Evolutionary conservation across 2,113 vertebrate genomes (phyloP).

Genomic region (Nycticryphes semicollaris): DNA sequence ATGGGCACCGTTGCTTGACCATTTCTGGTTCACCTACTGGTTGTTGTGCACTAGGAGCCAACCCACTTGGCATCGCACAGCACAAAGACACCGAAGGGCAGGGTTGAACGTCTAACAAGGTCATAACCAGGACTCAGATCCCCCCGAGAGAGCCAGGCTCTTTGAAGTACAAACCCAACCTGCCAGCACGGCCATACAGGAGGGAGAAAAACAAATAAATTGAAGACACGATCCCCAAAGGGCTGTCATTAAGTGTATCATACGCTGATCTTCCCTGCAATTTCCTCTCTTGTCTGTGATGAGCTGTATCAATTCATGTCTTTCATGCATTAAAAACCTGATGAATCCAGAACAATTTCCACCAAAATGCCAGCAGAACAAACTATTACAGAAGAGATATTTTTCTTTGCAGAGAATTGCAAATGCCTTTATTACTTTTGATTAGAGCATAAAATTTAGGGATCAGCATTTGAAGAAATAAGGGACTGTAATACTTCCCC

Average conservation of each 20-base stretch:
- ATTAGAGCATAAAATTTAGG: neutral
- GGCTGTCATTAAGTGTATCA: neutral
- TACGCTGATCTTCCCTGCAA: neutral
- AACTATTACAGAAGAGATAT: neutral
- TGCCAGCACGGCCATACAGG: too few species aligned
- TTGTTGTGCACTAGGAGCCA: neutral
- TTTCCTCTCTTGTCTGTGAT: neutral
- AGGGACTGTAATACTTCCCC: neutral
- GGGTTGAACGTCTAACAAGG: neutral
- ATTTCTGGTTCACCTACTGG: neutral
- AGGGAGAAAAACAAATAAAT: neutral
- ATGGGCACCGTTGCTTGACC: neutral
- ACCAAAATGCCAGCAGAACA: neutral
- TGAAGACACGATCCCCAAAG: neutral
- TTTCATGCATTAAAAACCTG: neutral
- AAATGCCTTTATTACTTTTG: neutral
- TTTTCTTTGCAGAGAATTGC: neutral
- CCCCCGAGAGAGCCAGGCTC: rapidly evolving
- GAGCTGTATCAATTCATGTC: neutral
- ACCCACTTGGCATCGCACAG: rapidly evolving
- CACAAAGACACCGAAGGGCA: neutral
- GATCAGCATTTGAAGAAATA: neutral
- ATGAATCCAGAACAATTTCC: neutral
- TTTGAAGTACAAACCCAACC: neutral
- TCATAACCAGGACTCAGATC: neutral